phyloP scores from a whole-genome alignment of 2,113 vertebrate species.

The Peromyscus polionotus region DNA sequence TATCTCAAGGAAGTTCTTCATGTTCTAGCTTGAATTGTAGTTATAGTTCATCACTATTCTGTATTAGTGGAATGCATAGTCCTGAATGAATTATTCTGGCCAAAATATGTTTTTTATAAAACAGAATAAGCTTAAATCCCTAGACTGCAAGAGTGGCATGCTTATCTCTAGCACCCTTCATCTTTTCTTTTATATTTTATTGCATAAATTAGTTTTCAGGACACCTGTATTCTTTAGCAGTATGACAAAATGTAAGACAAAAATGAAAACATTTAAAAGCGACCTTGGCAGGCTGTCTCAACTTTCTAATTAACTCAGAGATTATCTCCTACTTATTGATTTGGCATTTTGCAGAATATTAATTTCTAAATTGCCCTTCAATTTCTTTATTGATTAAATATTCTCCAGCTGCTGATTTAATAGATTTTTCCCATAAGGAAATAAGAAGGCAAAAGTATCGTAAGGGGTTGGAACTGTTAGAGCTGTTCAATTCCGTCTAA shows the following conservation, averaged over 20 bases:
- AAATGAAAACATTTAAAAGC: neutral
- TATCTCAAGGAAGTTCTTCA: neutral
- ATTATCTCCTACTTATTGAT: constrained; percentile 37
- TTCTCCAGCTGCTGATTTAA: neutral
- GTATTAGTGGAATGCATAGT: neutral
- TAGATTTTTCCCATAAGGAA: constrained; percentile 25
- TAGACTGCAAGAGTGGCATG: neutral
- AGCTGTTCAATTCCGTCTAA: neutral
- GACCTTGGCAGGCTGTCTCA: neutral
- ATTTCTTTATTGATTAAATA: constrained; percentile 40
- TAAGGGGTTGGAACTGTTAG: neutral
- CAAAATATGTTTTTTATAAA: neutral
- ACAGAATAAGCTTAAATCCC: neutral
- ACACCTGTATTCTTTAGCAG: neutral
- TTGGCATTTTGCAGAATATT: constrained; percentile 52
- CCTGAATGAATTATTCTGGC: neutral
- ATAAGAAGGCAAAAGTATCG: constrained; percentile 15
- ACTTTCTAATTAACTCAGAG: neutral
- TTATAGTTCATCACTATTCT: neutral
- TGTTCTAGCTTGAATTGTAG: neutral
- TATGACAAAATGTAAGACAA: neutral
- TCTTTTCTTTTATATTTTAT: constrained; percentile 36
- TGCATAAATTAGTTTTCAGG: neutral
- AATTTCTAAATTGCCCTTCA: constrained; percentile 53
- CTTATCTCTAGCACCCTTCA: constrained; percentile 5